Percentiles rank a stretch among this genome's conserved stretches.
Evolutionary conservation across 1,140 invertebrate genomes (phyloP).

Genomic region (roundworm (Caenorhabditis elegans)): WBcel235 BX284602.5:11022501-11023000

Average conservation of each 20-base stretch:
- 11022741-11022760: background rate
- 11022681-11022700: no score
- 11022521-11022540: background rate
- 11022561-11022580: background rate
- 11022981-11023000: no score
- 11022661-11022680: no score
- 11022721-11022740: background rate
- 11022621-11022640: no score
- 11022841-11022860: background rate
- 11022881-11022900: background rate
- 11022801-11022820: no score
- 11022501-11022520: constrained; percentile 9
- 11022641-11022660: no score
- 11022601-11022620: no score
- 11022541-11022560: background rate
- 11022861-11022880: background rate
- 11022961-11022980: no score
- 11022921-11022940: background rate
- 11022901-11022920: background rate
- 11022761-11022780: background rate
- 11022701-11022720: no score
- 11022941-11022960: no score
- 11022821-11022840: background rate
- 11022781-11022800: background rate
- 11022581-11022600: background rate